These are phyloP conservation scores for Acanthiza pusilla DNA, from an alignment of 2,797 vertebrate genomes.

Conservation along the genomic window DNA sequence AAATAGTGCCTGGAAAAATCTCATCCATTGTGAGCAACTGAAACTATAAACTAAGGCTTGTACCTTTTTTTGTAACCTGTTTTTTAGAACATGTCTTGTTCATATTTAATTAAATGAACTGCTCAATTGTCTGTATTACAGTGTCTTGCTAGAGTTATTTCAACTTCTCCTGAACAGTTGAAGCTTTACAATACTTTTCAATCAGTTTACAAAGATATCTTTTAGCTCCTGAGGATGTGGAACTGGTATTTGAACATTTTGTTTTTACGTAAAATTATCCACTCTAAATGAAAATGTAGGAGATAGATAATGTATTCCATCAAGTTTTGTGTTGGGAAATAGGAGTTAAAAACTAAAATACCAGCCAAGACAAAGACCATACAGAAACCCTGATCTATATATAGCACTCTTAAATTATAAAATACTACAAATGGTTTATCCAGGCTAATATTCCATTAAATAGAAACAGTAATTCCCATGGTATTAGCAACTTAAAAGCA, in stretches of 20 bases:
- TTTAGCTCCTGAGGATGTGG: not conserved
- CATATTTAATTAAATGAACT: not conserved
- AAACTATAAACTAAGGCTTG: not conserved
- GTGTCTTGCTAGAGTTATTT: not conserved
- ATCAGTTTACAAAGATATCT: not conserved
- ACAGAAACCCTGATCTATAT: not conserved
- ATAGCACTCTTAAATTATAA: not conserved
- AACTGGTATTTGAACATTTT: not conserved
- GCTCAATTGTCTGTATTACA: not conserved
- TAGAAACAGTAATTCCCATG: not conserved
- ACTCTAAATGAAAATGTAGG: not conserved
- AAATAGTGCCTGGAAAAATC: not conserved
- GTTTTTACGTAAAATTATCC: not conserved
- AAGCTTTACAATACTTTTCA: not conserved
- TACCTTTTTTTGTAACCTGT: not conserved
- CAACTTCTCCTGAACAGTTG: not conserved
- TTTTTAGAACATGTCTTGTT: not conserved
- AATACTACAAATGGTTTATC: not conserved
- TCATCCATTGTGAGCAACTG: not conserved
- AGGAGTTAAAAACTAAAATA: not conserved
- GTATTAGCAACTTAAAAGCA: not conserved
- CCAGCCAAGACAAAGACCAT: not conserved
- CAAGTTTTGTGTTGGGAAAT: not conserved
- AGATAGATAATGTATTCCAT: not conserved
- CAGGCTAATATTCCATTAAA: not conserved